Conservation (phyloP, 1,140 invertebrate genomes). For the Bathynomus jamesi region DNA sequence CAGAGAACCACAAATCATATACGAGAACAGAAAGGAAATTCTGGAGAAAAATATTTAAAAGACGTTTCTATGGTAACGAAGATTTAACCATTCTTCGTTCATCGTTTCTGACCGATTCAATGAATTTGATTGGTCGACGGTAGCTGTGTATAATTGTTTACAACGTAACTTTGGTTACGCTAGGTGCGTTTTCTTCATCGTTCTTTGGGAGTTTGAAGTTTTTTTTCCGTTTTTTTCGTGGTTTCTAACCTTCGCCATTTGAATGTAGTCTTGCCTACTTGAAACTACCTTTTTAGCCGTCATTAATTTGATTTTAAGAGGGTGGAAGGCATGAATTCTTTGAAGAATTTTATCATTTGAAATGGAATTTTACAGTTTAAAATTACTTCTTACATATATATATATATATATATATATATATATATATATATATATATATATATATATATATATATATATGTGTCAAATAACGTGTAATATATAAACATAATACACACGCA, state of each 20-base stretch:
- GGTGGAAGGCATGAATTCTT: not conserved
- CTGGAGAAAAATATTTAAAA: too few relatives aligned
- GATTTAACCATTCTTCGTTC: too few relatives aligned
- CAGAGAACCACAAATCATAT: not conserved
- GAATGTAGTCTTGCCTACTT: not conserved
- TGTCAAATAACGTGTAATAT: too few relatives aligned
- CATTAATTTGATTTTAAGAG: not conserved
- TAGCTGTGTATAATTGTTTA: not conserved
- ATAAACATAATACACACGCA: too few relatives aligned
- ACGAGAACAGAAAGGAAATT: not conserved
- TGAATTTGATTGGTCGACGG: not conserved
- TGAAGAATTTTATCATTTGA: not conserved
- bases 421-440: not conserved
- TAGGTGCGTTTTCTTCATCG: too few relatives aligned
- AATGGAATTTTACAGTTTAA: not conserved
- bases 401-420: not conserved
- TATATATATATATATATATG: not conserved
- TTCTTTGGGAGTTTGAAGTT: too few relatives aligned
- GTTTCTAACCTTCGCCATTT: not conserved
- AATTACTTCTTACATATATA: not conserved
- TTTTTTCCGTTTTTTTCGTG: too few relatives aligned
- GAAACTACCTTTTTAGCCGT: not conserved
- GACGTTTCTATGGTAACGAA: too few relatives aligned
- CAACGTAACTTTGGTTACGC: not conserved
- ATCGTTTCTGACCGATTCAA: not conserved